Percentiles rank a stretch among this genome's conserved stretches.
These are phyloP conservation scores for Toxotes jaculatrix DNA, from an alignment of 2,113 vertebrate genomes.

Conservation along the genomic window DNA sequence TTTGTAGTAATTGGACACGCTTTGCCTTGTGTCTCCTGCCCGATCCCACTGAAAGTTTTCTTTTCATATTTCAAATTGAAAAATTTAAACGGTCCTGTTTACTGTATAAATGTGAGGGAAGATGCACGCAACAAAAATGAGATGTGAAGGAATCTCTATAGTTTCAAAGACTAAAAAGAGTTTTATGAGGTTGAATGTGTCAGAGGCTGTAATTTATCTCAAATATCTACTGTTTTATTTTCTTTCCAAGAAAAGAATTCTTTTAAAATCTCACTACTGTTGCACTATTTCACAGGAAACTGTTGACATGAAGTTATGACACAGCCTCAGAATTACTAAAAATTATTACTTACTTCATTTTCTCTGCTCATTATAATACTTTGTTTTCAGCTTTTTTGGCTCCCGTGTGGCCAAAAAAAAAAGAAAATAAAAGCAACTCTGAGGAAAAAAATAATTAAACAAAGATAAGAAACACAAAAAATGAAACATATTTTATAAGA, in stretches of 20 bases:
- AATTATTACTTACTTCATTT: not conserved
- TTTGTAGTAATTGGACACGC: not conserved
- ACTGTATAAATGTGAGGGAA: not conserved
- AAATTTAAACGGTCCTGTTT: not conserved
- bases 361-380: not conserved
- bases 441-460: not conserved
- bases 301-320: not conserved
- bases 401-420: no score
- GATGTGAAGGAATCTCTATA: no score
- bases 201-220: not conserved
- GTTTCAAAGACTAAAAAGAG: not conserved
- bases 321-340: not conserved
- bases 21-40: not conserved
- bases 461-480: not conserved
- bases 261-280: not conserved
- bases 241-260: not conserved
- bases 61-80: not conserved
- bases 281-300: not conserved
- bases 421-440: not conserved
- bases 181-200: not conserved
- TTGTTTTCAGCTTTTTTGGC: no score
- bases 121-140: not conserved
- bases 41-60: not conserved
- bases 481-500: no score
- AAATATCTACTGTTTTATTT: not conserved